Conservation (phyloP, 2,797 vertebrate species). For the Halcyon leucocephala region DNA sequence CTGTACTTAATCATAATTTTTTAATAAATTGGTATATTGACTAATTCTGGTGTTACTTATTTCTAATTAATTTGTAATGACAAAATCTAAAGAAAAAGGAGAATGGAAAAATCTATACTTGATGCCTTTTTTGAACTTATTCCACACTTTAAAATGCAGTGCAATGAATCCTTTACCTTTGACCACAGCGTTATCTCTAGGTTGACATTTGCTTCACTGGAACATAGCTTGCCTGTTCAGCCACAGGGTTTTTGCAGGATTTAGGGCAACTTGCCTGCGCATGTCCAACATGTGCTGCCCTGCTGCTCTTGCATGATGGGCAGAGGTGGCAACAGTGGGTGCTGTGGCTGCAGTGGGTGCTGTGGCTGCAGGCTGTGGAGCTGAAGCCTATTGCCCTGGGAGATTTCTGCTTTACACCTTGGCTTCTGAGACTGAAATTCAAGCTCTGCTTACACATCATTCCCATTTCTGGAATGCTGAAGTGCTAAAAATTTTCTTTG, state of each 20-base stretch:
- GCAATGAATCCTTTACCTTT: neutral
- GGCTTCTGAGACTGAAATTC: neutral
- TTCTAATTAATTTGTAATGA: neutral
- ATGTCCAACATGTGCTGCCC: fast-evolving
- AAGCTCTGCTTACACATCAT: neutral
- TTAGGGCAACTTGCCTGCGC: neutral
- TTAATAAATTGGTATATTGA: neutral
- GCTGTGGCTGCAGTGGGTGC: neutral
- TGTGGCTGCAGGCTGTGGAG: neutral
- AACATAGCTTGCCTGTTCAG: neutral
- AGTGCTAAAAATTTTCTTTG: neutral
- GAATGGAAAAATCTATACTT: neutral
- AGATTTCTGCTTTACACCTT: neutral
- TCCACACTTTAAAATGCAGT: neutral
- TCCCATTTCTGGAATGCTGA: neutral
- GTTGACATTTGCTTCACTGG: neutral
- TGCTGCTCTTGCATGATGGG: neutral
- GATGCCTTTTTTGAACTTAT: neutral
- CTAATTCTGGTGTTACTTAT: neutral
- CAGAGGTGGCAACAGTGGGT: neutral
- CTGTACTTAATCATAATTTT: neutral
- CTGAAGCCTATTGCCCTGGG: neutral
- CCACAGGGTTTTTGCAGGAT: neutral
- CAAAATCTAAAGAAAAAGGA: neutral
- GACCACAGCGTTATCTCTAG: neutral